Conservation (phyloP, 2,113 vertebrate genomes). For the Pteruthius melanotis region DNA sequence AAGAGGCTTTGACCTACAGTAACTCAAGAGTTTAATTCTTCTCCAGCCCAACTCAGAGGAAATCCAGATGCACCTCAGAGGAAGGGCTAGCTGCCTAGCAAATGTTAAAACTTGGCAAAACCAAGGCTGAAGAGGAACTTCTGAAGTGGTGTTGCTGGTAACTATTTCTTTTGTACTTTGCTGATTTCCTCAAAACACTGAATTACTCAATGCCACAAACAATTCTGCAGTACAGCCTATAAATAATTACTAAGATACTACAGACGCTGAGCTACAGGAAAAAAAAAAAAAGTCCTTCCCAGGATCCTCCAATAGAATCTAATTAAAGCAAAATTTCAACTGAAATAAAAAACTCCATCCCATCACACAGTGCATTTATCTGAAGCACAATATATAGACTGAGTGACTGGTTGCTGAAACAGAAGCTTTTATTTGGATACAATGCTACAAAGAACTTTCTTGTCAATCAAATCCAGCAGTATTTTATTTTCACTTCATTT, state of each 20-base stretch:
- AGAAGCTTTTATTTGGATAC: background rate
- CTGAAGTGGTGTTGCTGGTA: background rate
- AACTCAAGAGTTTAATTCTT: background rate
- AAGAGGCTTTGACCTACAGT: background rate
- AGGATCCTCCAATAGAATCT: background rate
- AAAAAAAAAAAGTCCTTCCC: background rate
- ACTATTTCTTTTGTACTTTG: background rate
- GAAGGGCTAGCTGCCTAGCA: background rate
- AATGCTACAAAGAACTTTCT: background rate
- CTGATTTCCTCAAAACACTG: background rate
- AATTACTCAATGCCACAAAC: background rate
- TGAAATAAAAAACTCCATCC: background rate
- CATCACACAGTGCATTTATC: background rate
- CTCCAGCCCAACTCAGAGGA: background rate
- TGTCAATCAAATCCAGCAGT: background rate
- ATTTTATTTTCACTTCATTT: background rate
- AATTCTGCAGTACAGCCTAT: background rate
- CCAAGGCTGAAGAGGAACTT: background rate
- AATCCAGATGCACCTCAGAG: background rate
- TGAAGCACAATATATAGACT: background rate
- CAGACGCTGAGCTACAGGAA: background rate
- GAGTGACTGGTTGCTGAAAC: background rate
- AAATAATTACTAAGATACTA: background rate
- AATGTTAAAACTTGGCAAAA: background rate
- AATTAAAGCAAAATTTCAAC: background rate